phyloP scores from a whole-genome alignment of 2,888 invertebrate genomes.

The Drosophila koepferae region DNA sequence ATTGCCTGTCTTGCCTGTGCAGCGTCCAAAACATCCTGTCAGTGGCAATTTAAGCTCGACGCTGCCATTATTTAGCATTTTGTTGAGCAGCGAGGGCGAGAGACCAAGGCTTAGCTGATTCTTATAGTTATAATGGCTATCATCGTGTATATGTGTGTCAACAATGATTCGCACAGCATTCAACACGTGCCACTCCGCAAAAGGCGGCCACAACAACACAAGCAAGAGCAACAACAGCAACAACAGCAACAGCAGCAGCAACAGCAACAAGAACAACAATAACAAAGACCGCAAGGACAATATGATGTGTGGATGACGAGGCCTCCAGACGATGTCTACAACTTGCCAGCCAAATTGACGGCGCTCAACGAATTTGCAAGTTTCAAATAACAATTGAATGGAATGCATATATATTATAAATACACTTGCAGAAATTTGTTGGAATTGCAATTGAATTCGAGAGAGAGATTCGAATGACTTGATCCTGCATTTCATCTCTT shows the following conservation, averaged over 20 bases:
- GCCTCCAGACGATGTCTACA: constrained; percentile 41
- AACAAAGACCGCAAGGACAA: constrained; percentile 42
- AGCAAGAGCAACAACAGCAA: constrained; percentile 25
- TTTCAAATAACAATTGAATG: constrained; percentile 39
- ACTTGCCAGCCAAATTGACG: constrained; percentile 55
- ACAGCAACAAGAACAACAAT: constrained; percentile 27
- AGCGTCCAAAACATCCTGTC: constrained; percentile 25
- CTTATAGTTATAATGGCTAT: constrained; percentile 60
- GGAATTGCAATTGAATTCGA: background rate
- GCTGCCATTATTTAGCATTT: constrained; percentile 48
- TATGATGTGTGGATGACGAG: constrained; percentile 25
- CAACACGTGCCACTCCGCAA: constrained; percentile 51
- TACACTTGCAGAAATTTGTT: constrained; percentile 5
- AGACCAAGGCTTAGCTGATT: constrained; percentile 35
- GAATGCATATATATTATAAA: constrained; percentile 4
- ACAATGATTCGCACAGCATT: constrained; percentile 42
- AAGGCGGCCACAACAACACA: constrained; percentile 14
- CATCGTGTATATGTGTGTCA: constrained; percentile 58
- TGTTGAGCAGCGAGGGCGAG: constrained; percentile 13
- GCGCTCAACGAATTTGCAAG: constrained; percentile 44
- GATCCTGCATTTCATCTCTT: too few relatives aligned
- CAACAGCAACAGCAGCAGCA: constrained; percentile 19
- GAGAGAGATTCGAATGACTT: background rate
- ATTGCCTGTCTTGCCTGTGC: constrained; percentile 20
- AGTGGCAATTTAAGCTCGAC: constrained; percentile 30